Evolutionary conservation across 2,113 vertebrate genomes (phyloP).

Genomic region (Nothoprocta perdicaria): DNA sequence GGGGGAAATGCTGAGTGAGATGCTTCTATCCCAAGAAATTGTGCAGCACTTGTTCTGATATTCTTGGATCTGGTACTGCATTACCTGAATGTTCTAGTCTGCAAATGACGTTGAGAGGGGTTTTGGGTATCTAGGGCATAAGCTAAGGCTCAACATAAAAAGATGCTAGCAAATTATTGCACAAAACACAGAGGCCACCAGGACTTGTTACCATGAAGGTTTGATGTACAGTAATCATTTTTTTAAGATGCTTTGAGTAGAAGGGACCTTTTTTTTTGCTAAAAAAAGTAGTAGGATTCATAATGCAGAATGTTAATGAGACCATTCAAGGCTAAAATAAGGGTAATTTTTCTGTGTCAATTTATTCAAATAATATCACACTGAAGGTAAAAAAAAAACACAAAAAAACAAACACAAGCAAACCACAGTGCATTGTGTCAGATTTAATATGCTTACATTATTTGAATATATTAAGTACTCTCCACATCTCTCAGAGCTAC

Average conservation of each 20-base stretch:
- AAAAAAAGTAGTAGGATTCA: slow-evolving; percentile 3
- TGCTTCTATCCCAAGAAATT: background rate
- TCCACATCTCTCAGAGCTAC: background rate
- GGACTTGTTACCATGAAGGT: background rate
- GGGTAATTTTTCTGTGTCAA: background rate
- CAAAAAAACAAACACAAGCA: background rate
- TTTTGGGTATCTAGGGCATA: background rate
- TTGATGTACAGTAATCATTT: background rate
- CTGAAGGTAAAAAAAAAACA: background rate
- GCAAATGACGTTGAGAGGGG: background rate
- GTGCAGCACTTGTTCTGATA: background rate
- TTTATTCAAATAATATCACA: background rate
- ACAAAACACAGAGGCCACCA: background rate
- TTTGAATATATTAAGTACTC: background rate
- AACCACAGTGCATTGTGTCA: background rate
- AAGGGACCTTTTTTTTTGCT: background rate
- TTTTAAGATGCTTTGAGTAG: background rate
- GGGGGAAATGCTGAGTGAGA: background rate
- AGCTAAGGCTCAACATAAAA: background rate
- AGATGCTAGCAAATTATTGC: background rate
- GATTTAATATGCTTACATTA: background rate
- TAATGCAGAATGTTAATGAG: background rate
- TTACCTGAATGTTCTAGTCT: background rate
- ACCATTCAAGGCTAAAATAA: background rate
- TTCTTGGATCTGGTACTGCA: background rate